Evolutionary conservation across 2,797 vertebrate species (phyloP).

Genomic region (Karalla daura): DNA sequence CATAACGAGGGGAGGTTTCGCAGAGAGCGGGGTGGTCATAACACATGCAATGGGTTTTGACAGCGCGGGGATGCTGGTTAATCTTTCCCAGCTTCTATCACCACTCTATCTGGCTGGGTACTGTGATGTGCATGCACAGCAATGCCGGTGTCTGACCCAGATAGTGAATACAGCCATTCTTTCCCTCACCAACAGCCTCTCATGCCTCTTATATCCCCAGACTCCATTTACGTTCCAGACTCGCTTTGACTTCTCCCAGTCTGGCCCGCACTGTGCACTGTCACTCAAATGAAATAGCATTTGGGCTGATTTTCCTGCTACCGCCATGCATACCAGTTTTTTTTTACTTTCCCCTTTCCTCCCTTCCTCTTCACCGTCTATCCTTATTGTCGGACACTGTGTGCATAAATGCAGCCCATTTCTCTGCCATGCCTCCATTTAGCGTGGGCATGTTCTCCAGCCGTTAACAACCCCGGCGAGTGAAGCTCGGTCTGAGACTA

Average conservation of each 20-base stretch:
- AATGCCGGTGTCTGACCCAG: slow-evolving; percentile 68
- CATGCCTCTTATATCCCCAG: slow-evolving; percentile 38
- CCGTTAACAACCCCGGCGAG: slow-evolving; percentile 41
- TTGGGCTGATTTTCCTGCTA: slow-evolving; percentile 24
- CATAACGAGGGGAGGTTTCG: slow-evolving; percentile 67
- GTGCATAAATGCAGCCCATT: slow-evolving; percentile 22
- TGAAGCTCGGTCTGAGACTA: slow-evolving; percentile 61
- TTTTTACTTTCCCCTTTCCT: neutral
- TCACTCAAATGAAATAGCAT: slow-evolving; percentile 50
- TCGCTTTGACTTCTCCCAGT: slow-evolving; percentile 21
- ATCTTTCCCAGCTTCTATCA: slow-evolving; percentile 69
- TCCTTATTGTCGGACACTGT: slow-evolving; percentile 33
- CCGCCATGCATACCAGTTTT: slow-evolving; percentile 22
- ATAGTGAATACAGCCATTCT: slow-evolving; percentile 65
- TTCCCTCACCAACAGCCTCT: slow-evolving; percentile 24
- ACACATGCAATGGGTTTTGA: slow-evolving; percentile 70
- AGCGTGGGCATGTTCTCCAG: slow-evolving; percentile 11
- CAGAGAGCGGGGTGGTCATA: slow-evolving; percentile 66
- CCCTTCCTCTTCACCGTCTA: slow-evolving; percentile 20
- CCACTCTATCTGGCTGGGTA: slow-evolving; percentile 69
- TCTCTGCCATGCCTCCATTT: slow-evolving; percentile 1
- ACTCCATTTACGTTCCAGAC: slow-evolving; percentile 64
- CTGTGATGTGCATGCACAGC: slow-evolving; percentile 58
- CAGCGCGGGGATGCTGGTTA: slow-evolving; percentile 68
- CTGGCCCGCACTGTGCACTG: slow-evolving; percentile 14